phyloP scores from a whole-genome alignment of 2,888 invertebrate species.

The Tridacna gigas region DNA sequence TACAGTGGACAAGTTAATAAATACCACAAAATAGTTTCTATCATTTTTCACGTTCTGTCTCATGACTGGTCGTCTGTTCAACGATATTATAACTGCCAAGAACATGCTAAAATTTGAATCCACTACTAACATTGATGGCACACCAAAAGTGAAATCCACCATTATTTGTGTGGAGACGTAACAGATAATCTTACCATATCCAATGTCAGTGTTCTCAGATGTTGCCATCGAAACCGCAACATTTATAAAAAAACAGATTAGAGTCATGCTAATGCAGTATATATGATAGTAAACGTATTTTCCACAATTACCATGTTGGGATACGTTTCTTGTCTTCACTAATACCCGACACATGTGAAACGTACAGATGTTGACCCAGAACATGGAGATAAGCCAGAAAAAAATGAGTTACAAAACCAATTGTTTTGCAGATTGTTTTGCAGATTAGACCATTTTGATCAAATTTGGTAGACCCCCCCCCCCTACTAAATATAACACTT shows the following conservation, averaged over 20 bases:
- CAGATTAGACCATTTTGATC: slow-evolving; percentile 29
- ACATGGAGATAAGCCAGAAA: slow-evolving; percentile 24
- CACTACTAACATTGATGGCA: slow-evolving; percentile 31
- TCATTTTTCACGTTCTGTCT: slow-evolving; percentile 42
- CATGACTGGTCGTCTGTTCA: slow-evolving; percentile 6
- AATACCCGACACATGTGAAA: slow-evolving; percentile 44
- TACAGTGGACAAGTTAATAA: slow-evolving; percentile 44
- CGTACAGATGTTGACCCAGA: slow-evolving; percentile 49
- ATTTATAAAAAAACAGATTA: slow-evolving; percentile 31
- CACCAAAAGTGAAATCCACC: slow-evolving; percentile 37
- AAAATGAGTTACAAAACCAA: slow-evolving; percentile 52
- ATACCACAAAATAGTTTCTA: slow-evolving; percentile 41
- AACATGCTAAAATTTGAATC: slow-evolving; percentile 44
- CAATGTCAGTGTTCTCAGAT: slow-evolving; percentile 24
- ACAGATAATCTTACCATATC: slow-evolving; percentile 45
- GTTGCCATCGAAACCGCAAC: slow-evolving; percentile 11
- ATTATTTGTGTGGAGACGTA: slow-evolving; percentile 40
- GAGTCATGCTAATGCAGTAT: slow-evolving; percentile 26
- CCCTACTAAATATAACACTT: slow-evolving; percentile 10
- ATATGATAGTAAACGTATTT: slow-evolving; percentile 23
- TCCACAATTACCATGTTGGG: neutral
- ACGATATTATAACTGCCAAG: slow-evolving; percentile 24
- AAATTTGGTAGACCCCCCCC: slow-evolving; percentile 18
- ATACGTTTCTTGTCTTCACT: neutral
- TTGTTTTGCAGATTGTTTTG: slow-evolving; percentile 29